These are phyloP conservation scores for Dipodomys stephensi DNA, from an alignment of 2,113 vertebrate genomes.

Conservation along the genomic window DNA sequence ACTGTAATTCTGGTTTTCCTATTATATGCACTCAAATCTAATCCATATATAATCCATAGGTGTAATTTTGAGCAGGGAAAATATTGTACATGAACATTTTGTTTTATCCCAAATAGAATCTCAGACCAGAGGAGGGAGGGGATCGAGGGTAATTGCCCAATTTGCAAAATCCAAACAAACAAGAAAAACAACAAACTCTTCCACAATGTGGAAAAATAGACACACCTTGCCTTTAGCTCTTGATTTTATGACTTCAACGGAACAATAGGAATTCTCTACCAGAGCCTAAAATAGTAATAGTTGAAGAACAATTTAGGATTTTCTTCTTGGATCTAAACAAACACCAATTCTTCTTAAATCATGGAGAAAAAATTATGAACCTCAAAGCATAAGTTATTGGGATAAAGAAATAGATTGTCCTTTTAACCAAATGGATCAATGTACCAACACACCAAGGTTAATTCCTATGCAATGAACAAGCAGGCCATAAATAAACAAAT, in stretches of 20 bases:
- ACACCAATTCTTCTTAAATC: background rate
- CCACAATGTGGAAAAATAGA: background rate
- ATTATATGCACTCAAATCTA: background rate
- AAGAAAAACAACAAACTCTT: background rate
- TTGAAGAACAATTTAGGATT: background rate
- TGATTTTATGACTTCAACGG: background rate
- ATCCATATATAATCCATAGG: background rate
- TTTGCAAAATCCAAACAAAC: slow-evolving; percentile 4
- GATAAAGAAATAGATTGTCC: slow-evolving; percentile 46
- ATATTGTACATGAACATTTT: background rate
- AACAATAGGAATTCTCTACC: background rate
- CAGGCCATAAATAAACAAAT: slow-evolving; percentile 53
- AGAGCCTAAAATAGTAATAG: background rate
- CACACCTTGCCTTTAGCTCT: background rate
- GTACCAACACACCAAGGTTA: slow-evolving; percentile 54
- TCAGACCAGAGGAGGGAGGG: background rate
- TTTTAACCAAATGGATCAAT: slow-evolving; percentile 58
- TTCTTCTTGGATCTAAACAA: background rate
- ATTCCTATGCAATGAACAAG: slow-evolving; percentile 61
- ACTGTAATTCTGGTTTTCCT: background rate
- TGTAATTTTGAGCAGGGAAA: background rate
- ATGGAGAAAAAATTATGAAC: slow-evolving; percentile 62
- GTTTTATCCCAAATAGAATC: background rate
- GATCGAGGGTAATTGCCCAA: background rate
- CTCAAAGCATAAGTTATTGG: slow-evolving; percentile 43